Evolutionary conservation across 2,113 vertebrate genomes (phyloP).

Genomic region (Theropithecus gelada): DNA sequence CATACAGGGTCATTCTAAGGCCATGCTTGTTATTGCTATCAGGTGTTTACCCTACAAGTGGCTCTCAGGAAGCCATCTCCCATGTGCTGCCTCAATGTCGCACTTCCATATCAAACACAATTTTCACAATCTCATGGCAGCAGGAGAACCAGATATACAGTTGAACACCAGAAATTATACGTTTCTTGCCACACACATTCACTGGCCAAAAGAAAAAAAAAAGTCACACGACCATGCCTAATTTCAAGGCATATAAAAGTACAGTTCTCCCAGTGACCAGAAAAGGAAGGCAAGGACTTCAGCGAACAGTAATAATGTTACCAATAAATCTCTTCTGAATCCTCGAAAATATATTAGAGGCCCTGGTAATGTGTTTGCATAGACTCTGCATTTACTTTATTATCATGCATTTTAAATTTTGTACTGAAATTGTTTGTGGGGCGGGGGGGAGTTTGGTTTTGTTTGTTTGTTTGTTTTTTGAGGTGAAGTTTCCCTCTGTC

Average conservation of each 20-base stretch:
- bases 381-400: background rate
- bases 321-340: background rate
- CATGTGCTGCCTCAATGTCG: background rate
- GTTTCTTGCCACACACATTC: background rate
- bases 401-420: slow-evolving; percentile 3
- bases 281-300: background rate
- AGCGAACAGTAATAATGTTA: background rate
- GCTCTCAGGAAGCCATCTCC: background rate
- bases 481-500: background rate
- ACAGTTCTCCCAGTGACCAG: background rate
- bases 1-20: too few relatives aligned
- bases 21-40: too few relatives aligned
- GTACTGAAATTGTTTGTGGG: background rate
- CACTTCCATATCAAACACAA: background rate
- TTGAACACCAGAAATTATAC: background rate
- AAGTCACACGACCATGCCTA: background rate
- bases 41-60: too few relatives aligned
- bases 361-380: background rate
- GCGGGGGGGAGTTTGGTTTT: too few relatives aligned
- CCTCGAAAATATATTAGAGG: background rate
- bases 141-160: background rate
- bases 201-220: background rate
- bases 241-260: background rate
- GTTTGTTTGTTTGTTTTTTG: background rate
- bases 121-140: background rate